Conservation (phyloP, 2,888 invertebrate species). For the Athripsodes cinereus region DNA sequence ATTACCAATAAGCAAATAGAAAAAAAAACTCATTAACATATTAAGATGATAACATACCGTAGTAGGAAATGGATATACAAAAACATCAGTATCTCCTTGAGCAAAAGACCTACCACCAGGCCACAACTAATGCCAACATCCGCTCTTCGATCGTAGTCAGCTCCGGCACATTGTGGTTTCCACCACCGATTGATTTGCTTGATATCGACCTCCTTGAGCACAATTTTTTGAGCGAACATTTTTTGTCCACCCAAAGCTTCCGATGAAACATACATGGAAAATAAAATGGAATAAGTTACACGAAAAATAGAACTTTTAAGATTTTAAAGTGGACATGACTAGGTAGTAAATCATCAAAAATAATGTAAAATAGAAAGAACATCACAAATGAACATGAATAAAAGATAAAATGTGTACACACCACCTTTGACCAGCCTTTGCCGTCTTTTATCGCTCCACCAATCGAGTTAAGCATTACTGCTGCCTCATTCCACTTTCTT, state of each 20-base stretch:
- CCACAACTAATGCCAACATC: background rate
- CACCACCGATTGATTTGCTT: background rate
- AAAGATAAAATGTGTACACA: too few relatives aligned
- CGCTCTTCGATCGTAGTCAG: background rate
- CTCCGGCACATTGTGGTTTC: too few relatives aligned
- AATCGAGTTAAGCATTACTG: background rate
- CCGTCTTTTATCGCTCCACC: background rate
- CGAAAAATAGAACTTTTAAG: too few relatives aligned
- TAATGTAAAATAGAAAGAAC: too few relatives aligned
- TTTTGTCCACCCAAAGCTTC: too few relatives aligned
- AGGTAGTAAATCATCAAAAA: too few relatives aligned
- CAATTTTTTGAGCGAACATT: too few relatives aligned
- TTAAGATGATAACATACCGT: background rate
- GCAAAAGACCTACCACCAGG: background rate
- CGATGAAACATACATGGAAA: too few relatives aligned
- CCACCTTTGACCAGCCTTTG: background rate
- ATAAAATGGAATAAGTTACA: too few relatives aligned
- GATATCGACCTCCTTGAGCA: background rate
- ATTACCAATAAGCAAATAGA: background rate
- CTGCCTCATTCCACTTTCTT: background rate
- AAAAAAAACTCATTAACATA: background rate
- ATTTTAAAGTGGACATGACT: too few relatives aligned
- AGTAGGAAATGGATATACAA: background rate
- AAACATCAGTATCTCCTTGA: background rate
- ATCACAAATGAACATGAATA: too few relatives aligned